Conservation (phyloP, 2,113 vertebrate species). For the Condylura cristata region DNA sequence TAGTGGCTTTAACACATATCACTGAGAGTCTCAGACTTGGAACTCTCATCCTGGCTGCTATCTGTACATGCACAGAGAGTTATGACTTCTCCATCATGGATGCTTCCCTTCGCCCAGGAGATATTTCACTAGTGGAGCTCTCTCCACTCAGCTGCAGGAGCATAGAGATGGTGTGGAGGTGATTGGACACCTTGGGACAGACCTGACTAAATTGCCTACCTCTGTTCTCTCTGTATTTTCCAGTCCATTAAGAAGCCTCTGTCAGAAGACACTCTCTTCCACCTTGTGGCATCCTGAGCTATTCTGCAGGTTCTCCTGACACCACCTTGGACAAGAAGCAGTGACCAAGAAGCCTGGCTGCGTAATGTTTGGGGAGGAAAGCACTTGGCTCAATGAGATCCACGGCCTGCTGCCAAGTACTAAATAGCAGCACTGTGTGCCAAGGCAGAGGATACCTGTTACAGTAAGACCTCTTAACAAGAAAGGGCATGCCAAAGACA, state of each 20-base stretch:
- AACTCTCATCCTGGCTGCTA: background rate
- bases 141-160: too few species aligned
- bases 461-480: conserved; percentile 24
- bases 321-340: background rate
- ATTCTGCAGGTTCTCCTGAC: background rate
- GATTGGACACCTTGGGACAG: background rate
- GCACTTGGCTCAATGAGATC: background rate
- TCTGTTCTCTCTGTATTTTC: background rate
- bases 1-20: background rate
- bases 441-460: background rate
- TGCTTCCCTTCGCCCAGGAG: background rate
- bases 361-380: background rate
- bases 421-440: background rate
- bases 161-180: background rate
- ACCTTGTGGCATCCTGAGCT: background rate
- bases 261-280: background rate
- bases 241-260: background rate
- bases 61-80: background rate
- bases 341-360: background rate
- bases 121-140: background rate
- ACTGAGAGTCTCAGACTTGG: background rate
- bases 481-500: background rate
- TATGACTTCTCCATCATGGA: background rate
- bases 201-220: background rate
- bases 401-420: background rate